Conservation (phyloP, 2,113 vertebrate genomes). For the Pongo abelii region DNA sequence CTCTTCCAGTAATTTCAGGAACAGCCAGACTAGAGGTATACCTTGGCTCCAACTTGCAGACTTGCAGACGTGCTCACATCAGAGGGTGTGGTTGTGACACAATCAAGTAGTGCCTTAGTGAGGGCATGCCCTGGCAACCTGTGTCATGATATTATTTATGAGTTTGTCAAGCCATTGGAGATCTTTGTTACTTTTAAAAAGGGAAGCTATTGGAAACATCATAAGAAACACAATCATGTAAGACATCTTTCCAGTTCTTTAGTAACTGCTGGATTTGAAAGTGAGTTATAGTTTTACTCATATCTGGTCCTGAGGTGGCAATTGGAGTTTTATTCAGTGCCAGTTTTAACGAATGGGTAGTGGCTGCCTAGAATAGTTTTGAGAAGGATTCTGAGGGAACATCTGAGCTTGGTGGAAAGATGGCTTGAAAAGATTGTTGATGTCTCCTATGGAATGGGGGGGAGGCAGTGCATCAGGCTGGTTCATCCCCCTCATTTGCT, state of each 20-base stretch:
- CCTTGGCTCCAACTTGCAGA: neutral
- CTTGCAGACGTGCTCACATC: neutral
- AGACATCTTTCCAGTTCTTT: constrained; percentile 36
- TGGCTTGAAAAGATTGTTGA: neutral
- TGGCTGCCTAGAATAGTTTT: neutral
- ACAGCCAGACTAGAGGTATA: neutral
- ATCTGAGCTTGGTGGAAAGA: neutral
- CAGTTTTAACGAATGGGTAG: neutral
- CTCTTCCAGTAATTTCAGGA: neutral
- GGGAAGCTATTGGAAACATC: constrained; percentile 56
- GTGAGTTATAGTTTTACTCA: constrained; percentile 30
- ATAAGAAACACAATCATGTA: constrained; percentile 10
- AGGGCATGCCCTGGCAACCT: constrained; percentile 21
- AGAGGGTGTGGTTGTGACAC: constrained; percentile 62
- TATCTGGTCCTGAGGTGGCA: neutral
- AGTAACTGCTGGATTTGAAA: constrained; percentile 25
- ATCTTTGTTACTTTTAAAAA: constrained; percentile 43
- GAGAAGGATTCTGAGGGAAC: neutral
- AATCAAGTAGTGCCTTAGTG: constrained; percentile 47
- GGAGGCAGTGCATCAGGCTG: neutral
- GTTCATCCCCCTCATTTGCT: neutral
- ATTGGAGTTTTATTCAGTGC: neutral
- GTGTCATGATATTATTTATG: neutral
- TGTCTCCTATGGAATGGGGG: neutral
- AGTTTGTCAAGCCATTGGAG: neutral